Conservation (phyloP, 37 sponge, comb jelly and placozoan genomes). For the Halichondria panicea region DNA sequence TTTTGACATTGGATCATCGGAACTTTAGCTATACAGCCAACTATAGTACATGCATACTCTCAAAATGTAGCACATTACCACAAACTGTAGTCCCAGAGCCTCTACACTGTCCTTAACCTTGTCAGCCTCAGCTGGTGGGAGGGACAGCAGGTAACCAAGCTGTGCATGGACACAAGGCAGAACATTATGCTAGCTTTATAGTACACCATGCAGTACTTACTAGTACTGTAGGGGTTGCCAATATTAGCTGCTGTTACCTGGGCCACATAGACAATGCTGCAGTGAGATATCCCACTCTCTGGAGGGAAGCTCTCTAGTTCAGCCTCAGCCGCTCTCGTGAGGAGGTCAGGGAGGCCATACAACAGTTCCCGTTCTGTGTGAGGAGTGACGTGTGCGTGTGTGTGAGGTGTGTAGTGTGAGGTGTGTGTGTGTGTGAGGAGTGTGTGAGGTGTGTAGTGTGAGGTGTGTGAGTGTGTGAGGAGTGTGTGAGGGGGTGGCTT, state of each 20-base stretch:
- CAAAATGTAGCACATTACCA: constrained; percentile 30
- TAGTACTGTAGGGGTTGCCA: background rate
- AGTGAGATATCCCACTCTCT: constrained; percentile 71
- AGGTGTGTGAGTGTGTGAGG: no score
- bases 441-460: background rate
- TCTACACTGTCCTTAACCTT: constrained; percentile 24
- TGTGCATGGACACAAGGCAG: constrained; percentile 4
- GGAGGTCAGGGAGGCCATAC: constrained; percentile 90
- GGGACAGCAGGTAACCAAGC: constrained; percentile 83
- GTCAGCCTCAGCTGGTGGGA: constrained; percentile 60
- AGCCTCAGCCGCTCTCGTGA: constrained; percentile 90
- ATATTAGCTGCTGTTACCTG: no score
- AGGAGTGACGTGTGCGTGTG: background rate
- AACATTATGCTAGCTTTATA: background rate
- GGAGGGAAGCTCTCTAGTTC: constrained; percentile 80
- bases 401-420: background rate
- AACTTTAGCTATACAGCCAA: no score
- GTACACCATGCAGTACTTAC: background rate
- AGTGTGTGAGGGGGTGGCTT: no score
- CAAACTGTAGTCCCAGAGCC: constrained; percentile 63
- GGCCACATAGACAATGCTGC: constrained; percentile 93
- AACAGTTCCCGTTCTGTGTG: constrained; percentile 74
- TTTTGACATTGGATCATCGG: no score
- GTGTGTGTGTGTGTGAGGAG: background rate
- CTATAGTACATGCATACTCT: background rate